Base-by-base conservation (phyloP, 2,797 vertebrate genomes). In the Vultur gryphus region DNA sequence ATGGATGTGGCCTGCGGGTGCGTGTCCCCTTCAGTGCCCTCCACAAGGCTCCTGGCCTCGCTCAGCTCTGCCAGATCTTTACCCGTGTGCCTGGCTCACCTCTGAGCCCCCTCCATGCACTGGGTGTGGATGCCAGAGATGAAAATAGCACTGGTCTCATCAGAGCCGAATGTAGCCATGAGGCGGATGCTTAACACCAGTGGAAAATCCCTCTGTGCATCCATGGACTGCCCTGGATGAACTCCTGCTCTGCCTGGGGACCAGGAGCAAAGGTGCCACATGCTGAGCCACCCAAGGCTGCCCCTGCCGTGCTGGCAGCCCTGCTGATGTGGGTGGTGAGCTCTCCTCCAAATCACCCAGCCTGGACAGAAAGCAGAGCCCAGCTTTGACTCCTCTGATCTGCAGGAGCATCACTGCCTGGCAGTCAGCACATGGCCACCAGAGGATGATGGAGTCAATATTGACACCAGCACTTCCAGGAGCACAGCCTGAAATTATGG, bases 381-480 rank as follows among this genome's bases (percentile, higher is more conserved):
- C 33, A 52, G 37, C 18, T 88, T 44, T 59, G 37, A 37, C 18
- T 78, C 13, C 48, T 58, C 39, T 71, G 28, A 59, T 39, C 52
- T 2, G 1, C 39, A 48, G 48, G 23, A 85, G 8, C 19, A 10
- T 64, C 0, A 0, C 72, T 90, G 62, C 48, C 59, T 51, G 18
- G 33, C 26, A 77, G 39, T 16, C 80, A 81, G 59, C 52, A 28
- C 0, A 0, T 6, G 48, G 41, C 43, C 33, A 21, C 43, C 0
- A 1, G 11, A 62, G 23, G 39, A 43, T 58, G 55, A 31, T n/a
- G 44, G 61, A 73, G 29, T 20, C 44, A 23, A 3, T 49, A 66
- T 5, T 62, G 72, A 37, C 41, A 52, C n/a, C 41, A 6, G 16
- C 21, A 11, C 33, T 79, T 88, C 23, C 72, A 54, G 39, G 25